These are phyloP conservation scores for Cyclophora albipunctata DNA, from an alignment of 2,888 invertebrate species.

Conservation along the genomic window DNA sequence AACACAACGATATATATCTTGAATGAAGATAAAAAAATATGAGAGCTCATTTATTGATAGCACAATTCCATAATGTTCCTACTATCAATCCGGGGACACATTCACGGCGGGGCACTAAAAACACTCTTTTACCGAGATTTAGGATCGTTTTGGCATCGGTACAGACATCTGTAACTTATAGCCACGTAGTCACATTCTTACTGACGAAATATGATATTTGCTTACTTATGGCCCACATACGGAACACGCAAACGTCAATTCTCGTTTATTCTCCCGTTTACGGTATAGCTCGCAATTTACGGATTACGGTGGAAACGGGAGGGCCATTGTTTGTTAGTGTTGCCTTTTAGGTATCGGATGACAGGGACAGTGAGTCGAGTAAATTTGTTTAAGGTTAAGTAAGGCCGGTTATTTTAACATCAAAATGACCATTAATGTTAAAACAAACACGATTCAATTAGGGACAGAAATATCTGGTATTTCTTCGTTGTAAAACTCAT, in stretches of 20 bases:
- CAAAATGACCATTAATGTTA: conserved; percentile 5
- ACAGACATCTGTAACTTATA: conserved; percentile 21
- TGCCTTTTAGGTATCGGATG: no score
- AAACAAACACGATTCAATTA: no score
- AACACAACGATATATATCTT: no score
- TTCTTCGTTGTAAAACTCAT: no score
- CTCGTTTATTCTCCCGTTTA: conserved; percentile 19
- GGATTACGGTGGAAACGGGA: conserved; percentile 8
- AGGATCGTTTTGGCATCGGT: conserved; percentile 9
- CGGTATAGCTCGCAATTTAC: conserved; percentile 16
- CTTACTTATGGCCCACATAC: conserved; percentile 19
- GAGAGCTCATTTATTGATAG: background rate
- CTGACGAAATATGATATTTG: conserved; percentile 17
- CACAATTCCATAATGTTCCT: background rate
- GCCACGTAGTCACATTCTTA: conserved; percentile 11
- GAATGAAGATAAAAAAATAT: background rate
- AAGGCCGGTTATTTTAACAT: no score
- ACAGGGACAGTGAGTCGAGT: no score
- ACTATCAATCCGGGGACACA: conserved; percentile 17
- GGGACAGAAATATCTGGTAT: no score
- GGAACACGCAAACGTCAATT: conserved; percentile 18
- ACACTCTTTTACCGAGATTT: conserved; percentile 10
- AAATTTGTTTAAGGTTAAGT: no score
- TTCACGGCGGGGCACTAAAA: conserved; percentile 7
- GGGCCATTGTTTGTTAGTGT: background rate